phyloP scores from a whole-genome alignment of 2,797 vertebrate species.

The Hydrocynus forskahlii region DNA sequence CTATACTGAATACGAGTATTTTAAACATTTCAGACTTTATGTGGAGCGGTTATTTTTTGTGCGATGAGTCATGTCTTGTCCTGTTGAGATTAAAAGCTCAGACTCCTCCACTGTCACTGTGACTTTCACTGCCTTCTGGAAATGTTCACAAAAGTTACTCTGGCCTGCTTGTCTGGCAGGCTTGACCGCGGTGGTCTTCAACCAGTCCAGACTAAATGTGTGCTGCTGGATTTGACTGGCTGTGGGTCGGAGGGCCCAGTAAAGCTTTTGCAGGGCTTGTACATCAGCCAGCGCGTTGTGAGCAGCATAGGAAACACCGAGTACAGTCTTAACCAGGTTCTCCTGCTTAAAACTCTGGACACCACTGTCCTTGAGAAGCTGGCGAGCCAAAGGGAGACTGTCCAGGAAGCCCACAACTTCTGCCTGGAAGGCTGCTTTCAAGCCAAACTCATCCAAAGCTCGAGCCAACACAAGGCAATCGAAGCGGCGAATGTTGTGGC shows the following conservation, averaged over 20 bases:
- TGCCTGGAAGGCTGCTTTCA: slow-evolving; percentile 65
- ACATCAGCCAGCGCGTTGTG: slow-evolving; percentile 79
- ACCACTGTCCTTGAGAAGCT: slow-evolving; percentile 66
- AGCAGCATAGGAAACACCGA: slow-evolving; percentile 73
- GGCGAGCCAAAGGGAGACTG: slow-evolving; percentile 71
- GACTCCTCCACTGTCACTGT: neutral
- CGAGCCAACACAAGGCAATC: slow-evolving; percentile 71
- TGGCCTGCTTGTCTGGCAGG: slow-evolving; percentile 35
- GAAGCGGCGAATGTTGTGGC: slow-evolving; percentile 77
- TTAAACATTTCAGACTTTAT: neutral
- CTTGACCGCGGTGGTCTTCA: slow-evolving; percentile 7
- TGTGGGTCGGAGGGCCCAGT: slow-evolving; percentile 64
- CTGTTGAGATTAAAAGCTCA: neutral
- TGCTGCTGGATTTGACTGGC: slow-evolving; percentile 63
- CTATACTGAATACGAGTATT: neutral
- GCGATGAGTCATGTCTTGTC: neutral
- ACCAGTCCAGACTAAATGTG: slow-evolving; percentile 65
- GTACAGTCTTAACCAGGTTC: slow-evolving; percentile 71
- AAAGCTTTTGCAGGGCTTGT: slow-evolving; percentile 72
- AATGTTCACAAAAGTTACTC: slow-evolving; percentile 51
- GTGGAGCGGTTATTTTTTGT: neutral
- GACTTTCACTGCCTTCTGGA: slow-evolving; percentile 39
- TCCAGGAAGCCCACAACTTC: slow-evolving; percentile 70
- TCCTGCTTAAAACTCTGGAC: slow-evolving; percentile 75
- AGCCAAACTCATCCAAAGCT: slow-evolving; percentile 67